phyloP scores from a whole-genome alignment of 2,797 vertebrate genomes.

The Macropodus opercularis region DNA sequence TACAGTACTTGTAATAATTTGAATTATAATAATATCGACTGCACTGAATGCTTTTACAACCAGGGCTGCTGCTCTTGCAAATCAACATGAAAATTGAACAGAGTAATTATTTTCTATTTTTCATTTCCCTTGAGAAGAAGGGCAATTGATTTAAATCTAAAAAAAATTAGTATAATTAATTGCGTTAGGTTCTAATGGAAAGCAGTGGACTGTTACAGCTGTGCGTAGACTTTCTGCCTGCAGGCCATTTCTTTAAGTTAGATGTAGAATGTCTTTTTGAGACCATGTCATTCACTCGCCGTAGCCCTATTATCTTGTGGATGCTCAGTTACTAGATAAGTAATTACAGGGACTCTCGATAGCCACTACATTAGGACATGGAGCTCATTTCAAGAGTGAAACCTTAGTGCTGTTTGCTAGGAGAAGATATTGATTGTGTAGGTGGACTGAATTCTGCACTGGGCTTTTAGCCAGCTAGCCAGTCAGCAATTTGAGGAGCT shows the following conservation, averaged over 20 bases:
- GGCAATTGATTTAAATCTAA: constrained; percentile 53
- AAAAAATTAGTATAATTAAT: constrained; percentile 60
- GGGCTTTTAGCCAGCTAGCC: constrained; percentile 47
- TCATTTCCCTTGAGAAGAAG: constrained; percentile 49
- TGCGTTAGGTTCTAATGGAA: constrained; percentile 42
- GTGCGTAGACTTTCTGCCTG: not conserved
- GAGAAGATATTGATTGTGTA: constrained; percentile 62
- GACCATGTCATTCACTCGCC: not conserved
- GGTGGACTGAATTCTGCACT: constrained; percentile 47
- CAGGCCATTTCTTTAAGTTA: constrained; percentile 17
- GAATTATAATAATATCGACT: constrained; percentile 53
- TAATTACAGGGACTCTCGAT: constrained; percentile 9
- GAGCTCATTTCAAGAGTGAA: constrained; percentile 54
- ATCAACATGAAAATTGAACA: constrained; percentile 31
- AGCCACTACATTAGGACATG: constrained; percentile 2
- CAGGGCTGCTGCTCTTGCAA: constrained; percentile 23
- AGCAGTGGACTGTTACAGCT: constrained; percentile 23
- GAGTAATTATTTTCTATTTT: constrained; percentile 63
- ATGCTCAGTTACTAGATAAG: constrained; percentile 9
- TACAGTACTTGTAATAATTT: constrained; percentile 10
- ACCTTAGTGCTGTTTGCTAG: constrained; percentile 40
- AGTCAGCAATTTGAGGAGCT: constrained; percentile 56
- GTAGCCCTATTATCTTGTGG: constrained; percentile 5
- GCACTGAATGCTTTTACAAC: not conserved
- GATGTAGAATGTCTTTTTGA: not conserved